Conservation (phyloP, 2,888 invertebrate species). For the Cosmopolites sordidus region DNA sequence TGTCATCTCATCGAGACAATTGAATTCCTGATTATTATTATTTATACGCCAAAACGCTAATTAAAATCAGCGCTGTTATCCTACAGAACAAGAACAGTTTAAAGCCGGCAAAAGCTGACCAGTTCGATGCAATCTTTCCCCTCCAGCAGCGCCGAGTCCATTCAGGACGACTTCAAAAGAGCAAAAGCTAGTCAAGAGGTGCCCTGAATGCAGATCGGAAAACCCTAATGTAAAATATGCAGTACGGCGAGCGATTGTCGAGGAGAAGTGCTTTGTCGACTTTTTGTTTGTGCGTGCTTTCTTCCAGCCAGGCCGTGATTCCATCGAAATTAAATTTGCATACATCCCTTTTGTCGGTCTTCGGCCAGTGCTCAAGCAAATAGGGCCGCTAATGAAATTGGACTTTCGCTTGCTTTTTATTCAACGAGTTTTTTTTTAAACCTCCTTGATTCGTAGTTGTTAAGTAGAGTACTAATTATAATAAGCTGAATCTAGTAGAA, state of each 20-base stretch:
- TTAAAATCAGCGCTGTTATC: too few species aligned
- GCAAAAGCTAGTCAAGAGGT: conserved; percentile 44
- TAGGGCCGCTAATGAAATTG: conserved; percentile 21
- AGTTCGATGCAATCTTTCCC: not conserved
- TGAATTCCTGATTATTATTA: too few species aligned
- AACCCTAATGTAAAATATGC: conserved; percentile 44
- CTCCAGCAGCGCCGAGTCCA: not conserved
- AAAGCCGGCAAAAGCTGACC: not conserved
- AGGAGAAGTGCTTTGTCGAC: conserved; percentile 36
- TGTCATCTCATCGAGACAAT: too few species aligned
- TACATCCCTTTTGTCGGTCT: conserved; percentile 33
- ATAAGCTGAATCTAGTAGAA: too few species aligned
- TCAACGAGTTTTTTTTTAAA: not conserved
- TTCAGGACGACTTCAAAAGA: conserved; percentile 42
- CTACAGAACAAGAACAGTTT: too few species aligned
- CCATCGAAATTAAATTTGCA: conserved; percentile 44
- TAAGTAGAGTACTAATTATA: too few species aligned
- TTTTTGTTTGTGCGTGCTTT: conserved; percentile 42
- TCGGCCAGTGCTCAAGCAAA: conserved; percentile 18
- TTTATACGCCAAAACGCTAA: too few species aligned
- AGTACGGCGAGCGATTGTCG: conserved; percentile 40
- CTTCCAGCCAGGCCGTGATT: conserved; percentile 41
- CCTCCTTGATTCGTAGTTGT: too few species aligned
- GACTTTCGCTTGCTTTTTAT: conserved; percentile 8
- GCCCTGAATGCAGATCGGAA: conserved; percentile 47